These are phyloP conservation scores for Eidolon helvum DNA, from an alignment of 2,113 vertebrate species.

Conservation along the genomic window DNA sequence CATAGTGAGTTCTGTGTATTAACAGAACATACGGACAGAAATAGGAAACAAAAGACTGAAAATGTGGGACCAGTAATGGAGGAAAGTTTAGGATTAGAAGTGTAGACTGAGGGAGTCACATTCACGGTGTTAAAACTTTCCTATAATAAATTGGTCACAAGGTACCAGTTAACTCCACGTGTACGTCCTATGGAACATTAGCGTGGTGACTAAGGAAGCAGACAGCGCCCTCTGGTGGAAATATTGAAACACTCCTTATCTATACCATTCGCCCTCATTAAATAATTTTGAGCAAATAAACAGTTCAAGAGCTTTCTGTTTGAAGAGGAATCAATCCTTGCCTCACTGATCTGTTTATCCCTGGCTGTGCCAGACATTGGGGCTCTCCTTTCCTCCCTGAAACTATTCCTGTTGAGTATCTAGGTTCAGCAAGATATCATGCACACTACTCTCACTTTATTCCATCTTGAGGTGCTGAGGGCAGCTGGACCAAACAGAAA, in stretches of 20 bases:
- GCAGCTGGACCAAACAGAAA: background rate
- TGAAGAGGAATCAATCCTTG: background rate
- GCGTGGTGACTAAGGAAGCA: background rate
- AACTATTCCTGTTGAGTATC: background rate
- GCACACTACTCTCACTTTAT: background rate
- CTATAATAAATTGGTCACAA: background rate
- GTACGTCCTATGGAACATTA: background rate
- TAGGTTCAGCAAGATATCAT: background rate
- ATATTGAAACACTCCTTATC: background rate
- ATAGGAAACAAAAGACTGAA: background rate
- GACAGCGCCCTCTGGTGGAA: constrained; percentile 45
- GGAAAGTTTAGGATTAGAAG: background rate
- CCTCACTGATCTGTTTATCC: background rate
- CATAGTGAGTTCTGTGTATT: background rate
- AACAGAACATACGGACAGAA: background rate
- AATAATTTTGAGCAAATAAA: background rate
- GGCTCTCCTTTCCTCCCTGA: background rate
- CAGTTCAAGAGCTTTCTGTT: background rate
- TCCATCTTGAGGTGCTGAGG: background rate
- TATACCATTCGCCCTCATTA: background rate
- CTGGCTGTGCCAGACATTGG: background rate
- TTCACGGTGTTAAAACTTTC: background rate
- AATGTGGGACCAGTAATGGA: background rate
- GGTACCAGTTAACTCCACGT: background rate
- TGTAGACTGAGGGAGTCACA: background rate